Evolutionary conservation across 2,888 invertebrate genomes (phyloP).

Genomic region (Rhagium mordax): DNA sequence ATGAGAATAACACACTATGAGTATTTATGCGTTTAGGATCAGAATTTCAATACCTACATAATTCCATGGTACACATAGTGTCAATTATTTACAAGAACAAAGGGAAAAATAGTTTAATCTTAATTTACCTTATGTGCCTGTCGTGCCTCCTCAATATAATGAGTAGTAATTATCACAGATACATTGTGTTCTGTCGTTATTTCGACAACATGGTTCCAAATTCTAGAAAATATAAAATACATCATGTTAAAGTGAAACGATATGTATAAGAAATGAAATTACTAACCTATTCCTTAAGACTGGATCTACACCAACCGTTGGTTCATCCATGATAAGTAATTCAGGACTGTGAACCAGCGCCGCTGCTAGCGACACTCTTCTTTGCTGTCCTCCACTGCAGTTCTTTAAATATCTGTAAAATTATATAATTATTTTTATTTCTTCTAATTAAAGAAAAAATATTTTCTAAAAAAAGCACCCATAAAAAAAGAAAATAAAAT

Average conservation of each 20-base stretch:
- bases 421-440: neutral
- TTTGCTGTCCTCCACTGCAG: slow-evolving; percentile 91
- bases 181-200: slow-evolving; percentile 80
- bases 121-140: slow-evolving; percentile 82
- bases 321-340: slow-evolving; percentile 91
- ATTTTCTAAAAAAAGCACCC: no score
- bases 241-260: neutral
- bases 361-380: slow-evolving; percentile 90
- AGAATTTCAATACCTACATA: no score
- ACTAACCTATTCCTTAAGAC: slow-evolving; percentile 83
- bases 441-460: neutral
- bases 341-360: slow-evolving; percentile 92
- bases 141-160: slow-evolving; percentile 94
- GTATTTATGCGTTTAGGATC: no score
- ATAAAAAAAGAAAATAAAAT: no score
- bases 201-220: slow-evolving; percentile 89
- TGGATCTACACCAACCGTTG: slow-evolving; percentile 95
- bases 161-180: slow-evolving; percentile 93
- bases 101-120: no score
- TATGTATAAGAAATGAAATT: neutral
- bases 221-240: slow-evolving; percentile 73
- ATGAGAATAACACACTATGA: no score
- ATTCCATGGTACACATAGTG: no score
- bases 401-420: slow-evolving; percentile 74
- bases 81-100: no score